phyloP scores from a whole-genome alignment of 2,113 vertebrate species.

The Sialia sialis region DNA sequence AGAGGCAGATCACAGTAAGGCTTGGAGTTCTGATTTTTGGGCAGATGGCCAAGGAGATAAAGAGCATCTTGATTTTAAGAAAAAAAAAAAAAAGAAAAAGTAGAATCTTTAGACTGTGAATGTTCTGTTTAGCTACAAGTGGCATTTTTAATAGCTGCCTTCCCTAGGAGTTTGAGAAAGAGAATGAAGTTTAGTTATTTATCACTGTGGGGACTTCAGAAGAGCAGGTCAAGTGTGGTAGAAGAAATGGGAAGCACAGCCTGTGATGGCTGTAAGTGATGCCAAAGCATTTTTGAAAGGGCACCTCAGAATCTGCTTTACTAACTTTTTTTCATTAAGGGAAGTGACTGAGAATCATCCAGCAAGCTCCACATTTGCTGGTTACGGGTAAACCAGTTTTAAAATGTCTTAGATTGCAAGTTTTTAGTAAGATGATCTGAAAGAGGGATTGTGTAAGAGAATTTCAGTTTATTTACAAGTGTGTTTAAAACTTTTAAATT shows the following conservation, averaged over 20 bases:
- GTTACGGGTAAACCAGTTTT: background rate
- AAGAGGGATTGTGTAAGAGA: background rate
- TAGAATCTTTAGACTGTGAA: background rate
- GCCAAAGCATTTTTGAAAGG: slow-evolving; percentile 17
- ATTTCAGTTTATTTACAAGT: background rate
- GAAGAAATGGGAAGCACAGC: background rate
- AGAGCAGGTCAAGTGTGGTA: background rate
- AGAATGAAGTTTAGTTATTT: background rate
- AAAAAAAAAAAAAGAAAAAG: background rate
- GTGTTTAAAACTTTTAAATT: background rate
- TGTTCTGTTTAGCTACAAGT: background rate
- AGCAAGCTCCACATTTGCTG: background rate
- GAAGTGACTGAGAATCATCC: background rate
- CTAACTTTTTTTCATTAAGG: background rate
- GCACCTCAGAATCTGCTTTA: background rate
- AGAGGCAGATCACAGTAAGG: background rate
- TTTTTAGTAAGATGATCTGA: background rate
- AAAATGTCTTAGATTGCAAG: background rate
- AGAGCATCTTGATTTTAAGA: background rate
- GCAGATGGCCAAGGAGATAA: background rate
- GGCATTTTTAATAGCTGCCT: background rate
- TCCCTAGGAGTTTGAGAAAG: background rate
- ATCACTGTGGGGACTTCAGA: background rate
- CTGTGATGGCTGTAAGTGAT: background rate
- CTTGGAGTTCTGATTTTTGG: background rate